phyloP scores from a whole-genome alignment of 2,888 invertebrate genomes.

The Anodontia alba region DNA sequence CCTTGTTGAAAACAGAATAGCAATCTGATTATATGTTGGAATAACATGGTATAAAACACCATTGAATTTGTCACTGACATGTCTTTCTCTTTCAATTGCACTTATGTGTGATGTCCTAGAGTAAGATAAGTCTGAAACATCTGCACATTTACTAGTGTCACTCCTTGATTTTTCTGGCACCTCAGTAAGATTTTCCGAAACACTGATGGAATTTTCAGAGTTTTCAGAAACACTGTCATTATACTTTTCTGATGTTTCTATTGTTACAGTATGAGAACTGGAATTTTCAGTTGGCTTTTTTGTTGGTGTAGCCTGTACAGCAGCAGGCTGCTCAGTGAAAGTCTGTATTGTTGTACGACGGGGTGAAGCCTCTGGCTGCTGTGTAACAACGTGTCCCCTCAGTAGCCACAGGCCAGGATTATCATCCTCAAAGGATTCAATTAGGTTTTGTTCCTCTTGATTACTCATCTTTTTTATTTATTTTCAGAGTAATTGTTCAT shows the following conservation, averaged over 20 bases:
- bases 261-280: background rate
- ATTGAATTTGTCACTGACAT: slow-evolving; percentile 5
- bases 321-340: background rate
- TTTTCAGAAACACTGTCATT: too few species aligned
- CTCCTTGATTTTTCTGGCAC: background rate
- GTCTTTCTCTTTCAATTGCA: background rate
- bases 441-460: background rate
- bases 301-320: slow-evolving; percentile 1
- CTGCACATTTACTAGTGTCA: slow-evolving; percentile 3
- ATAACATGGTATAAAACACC: slow-evolving; percentile 5
- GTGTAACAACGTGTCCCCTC: background rate
- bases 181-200: background rate
- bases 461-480: background rate
- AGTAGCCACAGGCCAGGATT: background rate
- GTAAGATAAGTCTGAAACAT: slow-evolving; percentile 6
- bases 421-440: background rate
- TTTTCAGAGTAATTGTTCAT: background rate
- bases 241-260: too few species aligned
- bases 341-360: background rate
- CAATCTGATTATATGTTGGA: too few species aligned
- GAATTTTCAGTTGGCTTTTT: background rate
- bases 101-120: background rate
- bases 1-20: too few species aligned
- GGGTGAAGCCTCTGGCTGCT: background rate
- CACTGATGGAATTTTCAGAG: too few species aligned